Base-by-base conservation (phyloP, 1,140 invertebrate genomes). In the Drosophila pseudoananassae region DNA sequence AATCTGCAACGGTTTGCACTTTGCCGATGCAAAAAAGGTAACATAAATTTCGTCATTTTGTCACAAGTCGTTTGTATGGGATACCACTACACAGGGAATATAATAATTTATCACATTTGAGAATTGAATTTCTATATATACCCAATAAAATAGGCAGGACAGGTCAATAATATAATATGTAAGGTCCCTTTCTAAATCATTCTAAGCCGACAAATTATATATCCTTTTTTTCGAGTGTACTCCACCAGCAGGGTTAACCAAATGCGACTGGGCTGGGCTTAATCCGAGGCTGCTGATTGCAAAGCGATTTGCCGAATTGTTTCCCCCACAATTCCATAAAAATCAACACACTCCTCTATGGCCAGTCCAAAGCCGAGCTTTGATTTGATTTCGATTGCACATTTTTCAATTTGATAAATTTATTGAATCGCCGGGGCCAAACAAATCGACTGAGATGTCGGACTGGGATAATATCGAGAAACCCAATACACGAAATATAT, bases 321-420 rank as follows among this genome's bases (percentile, higher is more conserved):
- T 87, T 70, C 63, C 60, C 76, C 63, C 54, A 70, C 78, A 81
- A 70, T 75, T 61, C 72, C 82, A 75, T 49, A 70, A 87, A 76
- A 82, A 85, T 82, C 78, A 81, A 81, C 76, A 85, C 58, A 61
- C 51, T 78, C 47, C 74, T 59, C 36, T 47, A 57, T 14, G 46
- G 49, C 23, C 54, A 38, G 25, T 43, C 61, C 63, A 58, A 12
- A 36, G 33, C 33, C 10, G 33, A 36, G 57, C 70, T 83, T 79
- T 87, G 82, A 87, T 82, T 85, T 85, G 82, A 85, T 85, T 85
- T 87, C 78, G 69, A 82, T 85, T 70, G 69, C 73, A 46, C 60
- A 85, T 85, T 87, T 85, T 82, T 85, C 81, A 82, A 72, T 82
- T 82, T 85, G 83, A 85, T 85, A 85, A 85, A 85, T 85, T 85